phyloP scores from a whole-genome alignment of 2,113 vertebrate species.

The Heterotis niloticus region DNA sequence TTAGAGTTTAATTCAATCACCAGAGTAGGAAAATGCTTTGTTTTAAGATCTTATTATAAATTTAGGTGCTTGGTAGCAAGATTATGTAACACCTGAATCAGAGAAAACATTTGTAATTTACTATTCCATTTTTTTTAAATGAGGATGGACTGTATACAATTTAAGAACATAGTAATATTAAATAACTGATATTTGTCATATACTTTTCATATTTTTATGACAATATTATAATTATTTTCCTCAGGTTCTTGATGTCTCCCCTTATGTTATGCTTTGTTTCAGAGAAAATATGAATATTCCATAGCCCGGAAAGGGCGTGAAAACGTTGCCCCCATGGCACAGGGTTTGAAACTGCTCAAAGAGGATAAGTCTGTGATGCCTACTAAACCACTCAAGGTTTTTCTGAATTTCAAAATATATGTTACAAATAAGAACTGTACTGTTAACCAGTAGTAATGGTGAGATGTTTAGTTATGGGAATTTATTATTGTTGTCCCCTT shows the following conservation, averaged over 20 bases:
- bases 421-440: neutral
- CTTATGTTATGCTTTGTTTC: neutral
- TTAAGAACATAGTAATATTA: too few species aligned
- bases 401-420: neutral
- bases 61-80: too few species aligned
- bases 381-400: slow-evolving; percentile 63
- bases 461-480: neutral
- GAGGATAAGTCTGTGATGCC: slow-evolving; percentile 57
- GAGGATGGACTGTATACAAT: too few species aligned
- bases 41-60: too few species aligned
- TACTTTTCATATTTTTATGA: neutral
- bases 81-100: too few species aligned
- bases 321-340: slow-evolving; percentile 39
- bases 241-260: neutral
- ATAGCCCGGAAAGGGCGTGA: slow-evolving; percentile 56
- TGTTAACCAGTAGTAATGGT: neutral
- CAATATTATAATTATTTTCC: neutral
- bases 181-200: too few species aligned
- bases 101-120: too few species aligned
- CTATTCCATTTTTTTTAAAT: too few species aligned
- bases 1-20: too few species aligned
- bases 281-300: slow-evolving; percentile 76
- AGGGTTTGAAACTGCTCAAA: slow-evolving; percentile 56
- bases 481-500: neutral
- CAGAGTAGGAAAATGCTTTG: too few species aligned